A percentile compares a stretch with the other conserved stretches of the same genome.
Evolutionary conservation across 2,888 invertebrate genomes (phyloP).

Genomic region (Helobdella robusta): DNA sequence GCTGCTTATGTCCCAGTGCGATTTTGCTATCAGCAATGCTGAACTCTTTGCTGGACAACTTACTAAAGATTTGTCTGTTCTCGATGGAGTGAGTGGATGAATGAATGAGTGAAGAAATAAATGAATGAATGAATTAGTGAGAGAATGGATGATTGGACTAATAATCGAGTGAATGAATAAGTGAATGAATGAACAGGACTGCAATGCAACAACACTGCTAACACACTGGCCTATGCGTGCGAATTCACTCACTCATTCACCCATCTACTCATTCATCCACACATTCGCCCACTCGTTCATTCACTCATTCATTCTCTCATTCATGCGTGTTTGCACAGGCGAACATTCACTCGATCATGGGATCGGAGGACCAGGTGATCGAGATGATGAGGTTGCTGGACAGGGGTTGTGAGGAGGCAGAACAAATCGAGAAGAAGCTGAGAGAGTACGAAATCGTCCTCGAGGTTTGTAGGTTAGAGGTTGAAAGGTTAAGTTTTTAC

Average conservation of each 20-base stretch:
- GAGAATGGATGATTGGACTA: not conserved
- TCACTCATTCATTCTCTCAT: too few species aligned
- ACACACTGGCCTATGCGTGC: too few species aligned
- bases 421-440: constrained; percentile 53
- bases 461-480: not conserved
- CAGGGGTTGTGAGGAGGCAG: constrained; percentile 57
- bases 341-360: constrained; percentile 81
- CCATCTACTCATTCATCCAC: too few species aligned
- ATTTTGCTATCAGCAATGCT: constrained; percentile 80
- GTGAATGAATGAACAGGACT: not conserved
- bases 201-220: not conserved
- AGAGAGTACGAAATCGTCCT: constrained; percentile 64
- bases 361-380: constrained; percentile 71
- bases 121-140: too few species aligned
- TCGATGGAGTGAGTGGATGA: constrained; percentile 63
- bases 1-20: constrained; percentile 71
- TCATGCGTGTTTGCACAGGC: constrained; percentile 58
- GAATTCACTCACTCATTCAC: too few species aligned
- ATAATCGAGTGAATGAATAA: not conserved
- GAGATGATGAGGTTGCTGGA: constrained; percentile 64
- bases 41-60: constrained; percentile 63
- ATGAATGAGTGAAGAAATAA: not conserved
- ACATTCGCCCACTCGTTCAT: too few species aligned
- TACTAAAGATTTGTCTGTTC: constrained; percentile 70
- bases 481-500: not conserved